Evolutionary conservation across 2,113 vertebrate genomes (phyloP).

Genomic region (Neofelis nebulosa): DNA sequence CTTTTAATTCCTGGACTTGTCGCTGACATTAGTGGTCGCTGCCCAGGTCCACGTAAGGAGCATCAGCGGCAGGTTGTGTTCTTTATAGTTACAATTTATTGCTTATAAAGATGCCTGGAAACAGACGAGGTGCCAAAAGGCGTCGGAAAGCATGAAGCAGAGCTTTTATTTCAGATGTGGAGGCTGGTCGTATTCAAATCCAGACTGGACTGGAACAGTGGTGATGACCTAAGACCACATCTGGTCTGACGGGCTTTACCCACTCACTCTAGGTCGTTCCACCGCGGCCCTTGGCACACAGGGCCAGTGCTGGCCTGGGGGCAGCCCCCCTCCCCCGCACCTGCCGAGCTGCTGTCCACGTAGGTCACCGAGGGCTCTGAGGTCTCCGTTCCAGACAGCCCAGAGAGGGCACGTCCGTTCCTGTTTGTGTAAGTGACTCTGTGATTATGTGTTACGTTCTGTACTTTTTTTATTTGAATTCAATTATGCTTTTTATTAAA

Average conservation of each 20-base stretch:
- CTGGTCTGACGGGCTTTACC: slow-evolving; percentile 33
- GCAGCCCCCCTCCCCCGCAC: neutral
- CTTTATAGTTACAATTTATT: neutral
- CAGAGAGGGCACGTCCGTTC: neutral
- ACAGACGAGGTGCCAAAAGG: slow-evolving; percentile 50
- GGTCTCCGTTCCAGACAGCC: neutral
- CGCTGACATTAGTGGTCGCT: neutral
- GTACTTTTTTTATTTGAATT: slow-evolving; percentile 58
- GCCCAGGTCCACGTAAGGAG: accelerated
- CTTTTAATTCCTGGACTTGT: neutral
- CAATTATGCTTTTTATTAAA: slow-evolving; percentile 30
- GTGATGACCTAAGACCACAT: slow-evolving; percentile 43
- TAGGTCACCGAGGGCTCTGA: neutral
- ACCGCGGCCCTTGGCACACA: neutral
- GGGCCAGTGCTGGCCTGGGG: neutral
- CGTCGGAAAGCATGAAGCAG: slow-evolving; percentile 54
- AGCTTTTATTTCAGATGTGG: slow-evolving; percentile 63
- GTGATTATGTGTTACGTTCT: neutral
- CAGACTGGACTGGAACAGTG: slow-evolving; percentile 51
- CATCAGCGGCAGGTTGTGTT: neutral
- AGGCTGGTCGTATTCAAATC: slow-evolving; percentile 43
- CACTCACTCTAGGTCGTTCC: neutral
- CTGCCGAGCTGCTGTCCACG: neutral
- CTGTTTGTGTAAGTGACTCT: neutral
- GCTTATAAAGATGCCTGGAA: slow-evolving; percentile 26